These are phyloP conservation scores for Crotophaga sulcirostris DNA, from an alignment of 2,113 vertebrate species.

Conservation along the genomic window DNA sequence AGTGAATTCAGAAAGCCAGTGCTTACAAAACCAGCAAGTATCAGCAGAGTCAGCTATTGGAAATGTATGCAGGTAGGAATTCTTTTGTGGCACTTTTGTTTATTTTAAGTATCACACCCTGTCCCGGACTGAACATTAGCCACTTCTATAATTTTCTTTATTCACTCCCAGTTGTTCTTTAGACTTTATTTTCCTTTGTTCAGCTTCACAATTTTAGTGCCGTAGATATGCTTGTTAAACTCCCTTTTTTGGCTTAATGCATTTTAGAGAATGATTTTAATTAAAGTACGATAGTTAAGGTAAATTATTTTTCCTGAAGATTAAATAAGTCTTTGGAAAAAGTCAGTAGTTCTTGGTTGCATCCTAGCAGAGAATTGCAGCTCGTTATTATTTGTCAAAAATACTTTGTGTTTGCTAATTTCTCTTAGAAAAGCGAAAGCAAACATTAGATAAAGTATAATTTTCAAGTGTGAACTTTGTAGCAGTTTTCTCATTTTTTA, in stretches of 20 bases:
- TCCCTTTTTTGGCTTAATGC: neutral
- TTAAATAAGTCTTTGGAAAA: neutral
- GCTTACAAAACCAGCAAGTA: slow-evolving; percentile 27
- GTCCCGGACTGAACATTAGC: neutral
- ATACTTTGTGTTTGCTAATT: neutral
- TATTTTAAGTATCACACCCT: slow-evolving; percentile 33
- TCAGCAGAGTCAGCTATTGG: slow-evolving; percentile 18
- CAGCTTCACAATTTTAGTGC: neutral
- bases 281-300: neutral
- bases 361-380: neutral
- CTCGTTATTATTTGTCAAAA: neutral
- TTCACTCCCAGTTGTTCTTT: neutral
- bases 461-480: neutral
- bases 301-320: neutral
- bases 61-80: slow-evolving; percentile 4
- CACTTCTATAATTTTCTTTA: neutral
- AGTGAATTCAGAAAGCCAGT: neutral
- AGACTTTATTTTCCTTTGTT: neutral
- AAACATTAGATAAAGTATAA: neutral
- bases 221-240: neutral
- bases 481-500: neutral
- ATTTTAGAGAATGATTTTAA: neutral
- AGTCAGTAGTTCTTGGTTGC: neutral
- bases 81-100: slow-evolving; percentile 13
- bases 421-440: neutral